Evolutionary conservation across 2,888 invertebrate genomes (phyloP), one percentile per base, ranked within the genome.

Genomic region (Muscina levida): DNA sequence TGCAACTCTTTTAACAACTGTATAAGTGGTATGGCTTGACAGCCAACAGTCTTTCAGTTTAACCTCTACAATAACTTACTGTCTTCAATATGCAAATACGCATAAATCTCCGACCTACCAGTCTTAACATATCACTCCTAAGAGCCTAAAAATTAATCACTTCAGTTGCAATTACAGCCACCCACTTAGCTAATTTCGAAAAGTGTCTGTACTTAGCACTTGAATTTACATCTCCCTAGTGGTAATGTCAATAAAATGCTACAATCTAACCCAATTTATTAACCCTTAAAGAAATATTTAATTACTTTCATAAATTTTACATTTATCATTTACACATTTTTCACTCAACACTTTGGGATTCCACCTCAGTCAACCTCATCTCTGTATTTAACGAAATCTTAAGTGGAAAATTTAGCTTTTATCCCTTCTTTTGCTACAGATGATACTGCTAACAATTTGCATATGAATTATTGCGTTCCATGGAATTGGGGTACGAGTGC

Each of bases 401-500:
- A 31, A 5, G 31, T 42, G 42, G 19, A 42, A 39, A 62, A 10
- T 42, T 22, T 22, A 62, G 19, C 19, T 62, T 62, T 26, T 62
- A 19, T 22, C 42, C 39, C 15, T 1, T 11, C 24, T 19, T 53
- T 53, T 53, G 1, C 11, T 22, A 56, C 3, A 19, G n/a, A 17
- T 19, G 62, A 62, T 56, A 59, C 53, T 53, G 46, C 75, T 70
- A 39, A 76, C 76, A 76, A 72, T 72, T 76, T 72, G 48, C 73
- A 51, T 75, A 77, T 80, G 70, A 76, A 72, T 80, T 76, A 76
- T 76, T 72, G 76, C 65, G 39, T 66, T 31, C 31, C 8, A 72
- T 57, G 56, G 26, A 56, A 44, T 31, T 53, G 44, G 46, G 22
- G 37, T 22, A 10, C 66, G 37, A 48, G n/a, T 31, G 31, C 31